Base-by-base conservation (phyloP, 2,888 invertebrate genomes). In the Volucella zonaria region DNA sequence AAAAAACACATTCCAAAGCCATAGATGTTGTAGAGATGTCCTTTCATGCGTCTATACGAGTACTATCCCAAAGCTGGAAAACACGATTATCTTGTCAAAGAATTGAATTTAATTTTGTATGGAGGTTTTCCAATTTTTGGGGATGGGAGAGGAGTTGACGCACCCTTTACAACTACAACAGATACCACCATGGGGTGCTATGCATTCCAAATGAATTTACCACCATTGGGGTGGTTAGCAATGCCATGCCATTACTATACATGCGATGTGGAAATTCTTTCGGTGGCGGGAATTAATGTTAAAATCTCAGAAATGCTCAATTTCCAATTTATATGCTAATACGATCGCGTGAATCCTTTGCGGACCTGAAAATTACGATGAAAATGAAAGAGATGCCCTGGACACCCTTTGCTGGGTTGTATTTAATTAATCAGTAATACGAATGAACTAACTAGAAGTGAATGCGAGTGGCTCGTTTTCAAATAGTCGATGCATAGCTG, bases 61-160 rank as follows among this genome's bases (percentile, higher is more conserved):
- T 58, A 43, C 70, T 52, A 51, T 18, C 74, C 68, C 59, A 12
- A 12, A 49, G 49, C 11, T 59, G 71, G 31, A 15, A 81, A 81
- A 81, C 76, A 80, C 81, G 81, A 81, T 85, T 85, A 85, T 85
- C 81, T 81, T 85, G 85, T 85, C 85, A 85, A 81, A 81, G 81
- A 81, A 80, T 85, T 85, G 76, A 85, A 85, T 85, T 85, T 80
- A 85, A 83, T 83, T 83, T 83, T 83, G 71, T 76, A 81, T 77
- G 49, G 76, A 80, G 67, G 31, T 45, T 73, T 71, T 62, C 67
- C 59, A 47, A 62, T 52, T 42, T 18, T 14, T n/a, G 47, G 52
- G 42, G 42, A 31, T 43, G 45, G 11, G 2, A 15, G 4, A 12
- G 8, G 31, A 12, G 18, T 43, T 3, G n/a, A 51, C 10, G 4